Conservation (phyloP, 2,797 vertebrate genomes). For the Tinamus major region DNA sequence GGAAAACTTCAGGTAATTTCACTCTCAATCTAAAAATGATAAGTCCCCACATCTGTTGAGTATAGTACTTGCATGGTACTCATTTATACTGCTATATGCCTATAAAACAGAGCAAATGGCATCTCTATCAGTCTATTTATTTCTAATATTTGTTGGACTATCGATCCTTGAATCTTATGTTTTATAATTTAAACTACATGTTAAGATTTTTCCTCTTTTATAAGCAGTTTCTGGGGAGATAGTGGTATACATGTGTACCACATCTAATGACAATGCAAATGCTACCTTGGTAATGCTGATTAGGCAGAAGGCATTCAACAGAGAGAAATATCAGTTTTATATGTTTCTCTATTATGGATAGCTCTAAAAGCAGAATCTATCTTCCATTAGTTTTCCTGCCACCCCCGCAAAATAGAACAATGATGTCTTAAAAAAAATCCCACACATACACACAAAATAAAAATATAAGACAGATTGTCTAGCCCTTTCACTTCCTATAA, state of each 20-base stretch:
- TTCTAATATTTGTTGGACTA: neutral
- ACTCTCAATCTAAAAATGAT: neutral
- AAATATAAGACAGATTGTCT: neutral
- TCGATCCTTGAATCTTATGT: neutral
- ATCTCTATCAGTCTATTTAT: neutral
- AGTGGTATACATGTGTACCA: neutral
- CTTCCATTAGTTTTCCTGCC: neutral
- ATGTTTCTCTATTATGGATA: neutral
- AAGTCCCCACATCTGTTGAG: neutral
- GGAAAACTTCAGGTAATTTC: neutral
- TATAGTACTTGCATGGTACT: neutral
- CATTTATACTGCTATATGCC: neutral
- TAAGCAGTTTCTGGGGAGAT: neutral
- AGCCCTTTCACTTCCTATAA: neutral
- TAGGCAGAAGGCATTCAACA: neutral
- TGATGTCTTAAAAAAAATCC: neutral
- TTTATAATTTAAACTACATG: neutral
- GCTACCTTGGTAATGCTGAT: neutral
- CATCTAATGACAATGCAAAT: neutral
- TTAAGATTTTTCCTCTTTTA: neutral
- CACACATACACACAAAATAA: neutral
- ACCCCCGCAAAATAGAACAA: neutral
- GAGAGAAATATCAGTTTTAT: neutral
- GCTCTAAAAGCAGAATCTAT: neutral
- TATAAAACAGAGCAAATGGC: neutral